Evolutionary conservation across 30 jellyfish, hydroid and myxozoan species (phyloP).

Genomic region (Aurelia aurita): DNA sequence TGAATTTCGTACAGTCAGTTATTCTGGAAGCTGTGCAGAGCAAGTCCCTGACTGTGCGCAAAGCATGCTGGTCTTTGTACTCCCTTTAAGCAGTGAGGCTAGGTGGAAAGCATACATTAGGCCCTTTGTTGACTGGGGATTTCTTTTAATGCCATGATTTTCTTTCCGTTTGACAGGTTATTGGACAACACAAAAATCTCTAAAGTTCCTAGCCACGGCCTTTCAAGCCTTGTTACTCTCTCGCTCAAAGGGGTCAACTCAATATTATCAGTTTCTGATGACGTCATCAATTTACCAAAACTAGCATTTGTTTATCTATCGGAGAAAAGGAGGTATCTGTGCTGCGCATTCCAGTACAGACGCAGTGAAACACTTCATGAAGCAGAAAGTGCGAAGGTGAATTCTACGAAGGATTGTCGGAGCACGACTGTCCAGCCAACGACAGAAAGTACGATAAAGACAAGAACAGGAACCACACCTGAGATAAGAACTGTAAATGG

Average conservation of each 20-base stretch:
- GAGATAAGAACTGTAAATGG: slow-evolving; percentile 3
- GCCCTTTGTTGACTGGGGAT: neutral
- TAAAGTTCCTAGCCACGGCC: slow-evolving; percentile 81
- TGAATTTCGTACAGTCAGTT: too few relatives aligned
- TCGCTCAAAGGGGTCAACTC: slow-evolving; percentile 55
- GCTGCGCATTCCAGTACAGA: slow-evolving; percentile 90
- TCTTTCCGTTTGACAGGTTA: slow-evolving; percentile 39
- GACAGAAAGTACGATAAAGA: slow-evolving; percentile 16
- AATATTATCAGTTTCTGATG: slow-evolving; percentile 65
- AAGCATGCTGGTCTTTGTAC: too few relatives aligned
- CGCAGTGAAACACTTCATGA: slow-evolving; percentile 29
- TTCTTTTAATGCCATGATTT: neutral
- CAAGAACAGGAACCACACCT: neutral
- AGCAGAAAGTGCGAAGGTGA: neutral
- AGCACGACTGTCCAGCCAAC: slow-evolving; percentile 13
- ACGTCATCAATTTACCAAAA: slow-evolving; percentile 72
- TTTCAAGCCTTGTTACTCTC: slow-evolving; percentile 37
- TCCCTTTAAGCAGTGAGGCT: too few relatives aligned
- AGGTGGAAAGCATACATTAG: neutral
- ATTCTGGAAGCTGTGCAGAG: too few relatives aligned
- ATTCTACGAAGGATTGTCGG: slow-evolving; percentile 36
- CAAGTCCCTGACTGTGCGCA: too few relatives aligned
- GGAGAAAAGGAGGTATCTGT: slow-evolving; percentile 79
- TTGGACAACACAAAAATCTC: slow-evolving; percentile 59
- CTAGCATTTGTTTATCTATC: slow-evolving; percentile 70